Evolutionary conservation across 2,888 invertebrate genomes (phyloP).

Genomic region (Vannuccia rotundouncinata): DNA sequence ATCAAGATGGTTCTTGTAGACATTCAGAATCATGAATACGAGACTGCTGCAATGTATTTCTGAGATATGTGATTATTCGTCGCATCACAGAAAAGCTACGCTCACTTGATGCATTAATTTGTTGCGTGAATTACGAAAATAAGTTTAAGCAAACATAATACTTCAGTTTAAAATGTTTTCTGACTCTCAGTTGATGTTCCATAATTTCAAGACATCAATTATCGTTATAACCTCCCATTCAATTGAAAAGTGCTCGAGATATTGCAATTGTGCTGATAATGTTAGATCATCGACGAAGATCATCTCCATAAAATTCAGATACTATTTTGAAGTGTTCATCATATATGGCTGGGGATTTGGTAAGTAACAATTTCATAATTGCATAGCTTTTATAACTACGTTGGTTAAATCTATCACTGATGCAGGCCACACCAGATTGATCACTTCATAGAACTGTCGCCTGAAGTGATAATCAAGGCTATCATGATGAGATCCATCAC

Average conservation of each 20-base stretch:
- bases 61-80: conserved; percentile 5
- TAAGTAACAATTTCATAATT: conserved; percentile 5
- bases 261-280: conserved; percentile 21
- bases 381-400: not conserved
- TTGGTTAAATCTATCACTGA: conserved; percentile 26
- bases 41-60: conserved; percentile 18
- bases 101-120: too few relatives aligned
- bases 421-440: not conserved
- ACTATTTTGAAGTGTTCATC: conserved; percentile 14
- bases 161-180: not conserved
- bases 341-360: conserved; percentile 1
- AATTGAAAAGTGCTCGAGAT: conserved; percentile 12
- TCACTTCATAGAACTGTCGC: conserved; percentile 17
- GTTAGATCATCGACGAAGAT: conserved; percentile 18
- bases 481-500: conserved; percentile 6
- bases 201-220: conserved; percentile 9
- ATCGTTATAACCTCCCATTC: conserved; percentile 3
- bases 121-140: not conserved
- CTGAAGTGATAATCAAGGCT: conserved; percentile 11
- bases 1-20: too few relatives aligned
- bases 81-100: conserved; percentile 21
- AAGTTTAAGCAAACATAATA: conserved; percentile 13
- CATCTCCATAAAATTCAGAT: not conserved
- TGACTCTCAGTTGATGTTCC: conserved; percentile 5
- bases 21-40: too few relatives aligned